Evolutionary conservation across 2,113 vertebrate species (phyloP).

Genomic region (Dunckerocampus dactyliophorus): DNA sequence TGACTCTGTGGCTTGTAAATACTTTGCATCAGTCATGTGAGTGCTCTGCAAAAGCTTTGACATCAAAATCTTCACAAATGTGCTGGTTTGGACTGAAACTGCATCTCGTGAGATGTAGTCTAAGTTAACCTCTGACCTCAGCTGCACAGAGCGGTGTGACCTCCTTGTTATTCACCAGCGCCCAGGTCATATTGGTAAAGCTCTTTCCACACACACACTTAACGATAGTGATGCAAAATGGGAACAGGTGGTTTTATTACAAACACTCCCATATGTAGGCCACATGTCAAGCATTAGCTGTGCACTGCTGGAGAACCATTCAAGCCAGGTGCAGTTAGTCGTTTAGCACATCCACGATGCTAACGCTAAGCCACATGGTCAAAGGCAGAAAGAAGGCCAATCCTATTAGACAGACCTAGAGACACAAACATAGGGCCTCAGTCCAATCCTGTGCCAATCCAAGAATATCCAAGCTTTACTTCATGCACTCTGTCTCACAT

Average conservation of each 20-base stretch:
- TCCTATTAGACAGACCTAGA: conserved; percentile 62
- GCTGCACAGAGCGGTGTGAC: conserved; percentile 27
- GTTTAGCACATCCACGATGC: conserved; percentile 43
- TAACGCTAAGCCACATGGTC: conserved; percentile 50
- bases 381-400: conserved; percentile 61
- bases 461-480: not conserved
- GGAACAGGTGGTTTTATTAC: conserved; percentile 60
- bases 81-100: not conserved
- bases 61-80: not conserved
- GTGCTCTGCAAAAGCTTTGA: not conserved
- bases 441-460: conserved; percentile 27
- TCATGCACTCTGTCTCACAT: not conserved
- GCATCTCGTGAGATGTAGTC: not conserved
- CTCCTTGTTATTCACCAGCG: conserved; percentile 38
- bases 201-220: conserved; percentile 14
- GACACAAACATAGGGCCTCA: conserved; percentile 47
- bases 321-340: conserved; percentile 30
- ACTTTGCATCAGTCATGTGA: too few species aligned
- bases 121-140: not conserved
- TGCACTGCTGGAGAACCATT: not conserved
- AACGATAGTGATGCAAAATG: conserved; percentile 27
- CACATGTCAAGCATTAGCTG: conserved; percentile 55
- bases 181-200: conserved; percentile 31
- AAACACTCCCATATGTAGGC: conserved; percentile 40
- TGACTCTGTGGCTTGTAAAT: too few species aligned